These are phyloP conservation scores for Gonatopus flavifemur DNA, from an alignment of 1,140 invertebrate genomes.

Conservation along the genomic window DNA sequence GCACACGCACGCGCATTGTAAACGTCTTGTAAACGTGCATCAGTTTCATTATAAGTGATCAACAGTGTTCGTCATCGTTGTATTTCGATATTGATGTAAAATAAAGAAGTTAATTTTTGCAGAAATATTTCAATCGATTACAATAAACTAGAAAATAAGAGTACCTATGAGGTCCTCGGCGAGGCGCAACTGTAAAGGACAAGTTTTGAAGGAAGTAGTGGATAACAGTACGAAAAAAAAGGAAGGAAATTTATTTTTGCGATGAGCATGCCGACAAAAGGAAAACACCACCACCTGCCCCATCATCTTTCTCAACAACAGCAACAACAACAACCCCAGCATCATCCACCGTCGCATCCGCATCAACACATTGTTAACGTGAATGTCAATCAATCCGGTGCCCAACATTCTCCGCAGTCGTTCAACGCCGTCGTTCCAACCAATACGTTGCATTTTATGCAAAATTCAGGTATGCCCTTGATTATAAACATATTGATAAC, in stretches of 20 bases:
- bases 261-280: conserved; percentile 50
- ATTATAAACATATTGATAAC: not conserved
- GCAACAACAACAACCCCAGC: conserved; percentile 25
- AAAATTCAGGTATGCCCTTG: conserved; percentile 39
- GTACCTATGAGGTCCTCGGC: conserved; percentile 44
- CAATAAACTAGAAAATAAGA: conserved; percentile 18
- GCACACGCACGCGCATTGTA: too few relatives aligned
- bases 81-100: too few relatives aligned
- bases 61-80: too few relatives aligned
- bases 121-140: not conserved
- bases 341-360: conserved; percentile 27
- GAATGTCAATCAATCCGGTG: conserved; percentile 35
- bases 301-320: conserved; percentile 34
- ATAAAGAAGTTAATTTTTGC: too few relatives aligned
- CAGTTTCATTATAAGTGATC: too few relatives aligned
- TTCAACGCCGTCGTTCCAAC: conserved; percentile 39
- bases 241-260: conserved; percentile 31
- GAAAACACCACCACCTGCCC: conserved; percentile 42
- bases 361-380: conserved; percentile 31
- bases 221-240: conserved; percentile 31
- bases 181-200: conserved; percentile 29
- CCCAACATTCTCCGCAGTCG: conserved; percentile 32
- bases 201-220: conserved; percentile 35
- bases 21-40: too few relatives aligned
- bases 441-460: conserved; percentile 30